Base-by-base conservation (phyloP, 2,888 invertebrate genomes). In the Nebria salina region DNA sequence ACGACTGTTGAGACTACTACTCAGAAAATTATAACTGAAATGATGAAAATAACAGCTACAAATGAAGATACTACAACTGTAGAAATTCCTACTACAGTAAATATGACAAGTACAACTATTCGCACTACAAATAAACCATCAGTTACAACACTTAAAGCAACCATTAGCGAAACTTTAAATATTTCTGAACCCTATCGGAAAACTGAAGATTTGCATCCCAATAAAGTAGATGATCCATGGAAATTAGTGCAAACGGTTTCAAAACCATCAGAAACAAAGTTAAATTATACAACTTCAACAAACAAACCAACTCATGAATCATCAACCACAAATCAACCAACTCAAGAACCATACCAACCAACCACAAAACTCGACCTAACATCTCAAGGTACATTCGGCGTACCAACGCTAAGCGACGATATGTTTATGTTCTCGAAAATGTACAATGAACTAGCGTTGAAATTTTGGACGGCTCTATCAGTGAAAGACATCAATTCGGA, bases 381-480 rank as follows among this genome's bases (percentile, higher is more conserved):
- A 41, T 90, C 92, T 0, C 86, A 91, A 5, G 91, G 91, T 83
- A 92, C 91, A 76, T 93, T 93, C 84, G 96, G 96, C 0, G 88
- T 96, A 34, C 96, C 96, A 87, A 94, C 93, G 4, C 42, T 81
- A 2, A 94, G 94, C 82, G 92, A 93, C 82, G 96, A 97, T 86
- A 91, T 96, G 43, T 90, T 92, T n/a, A 92, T 76, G 72, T 81
- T 81, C 42, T 73, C 72, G 4, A 93, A 94, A 83, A 90, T 97
- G 1, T 96, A 96, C 86, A 97, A 97, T 87, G 95, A 97, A 86
- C 87, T 97, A 68, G 96, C 96, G 0, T 95, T 97, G 85, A 93
- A 93, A 84, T 95, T 96, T 86, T 96, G 96, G 96, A 92, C 92
- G 84, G 65, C 72, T 11, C 54, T 81, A 8, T 91, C 93, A 0